phyloP scores from a whole-genome alignment of 2,113 vertebrate species.

The Cyanoramphus novaezelandiae region DNA sequence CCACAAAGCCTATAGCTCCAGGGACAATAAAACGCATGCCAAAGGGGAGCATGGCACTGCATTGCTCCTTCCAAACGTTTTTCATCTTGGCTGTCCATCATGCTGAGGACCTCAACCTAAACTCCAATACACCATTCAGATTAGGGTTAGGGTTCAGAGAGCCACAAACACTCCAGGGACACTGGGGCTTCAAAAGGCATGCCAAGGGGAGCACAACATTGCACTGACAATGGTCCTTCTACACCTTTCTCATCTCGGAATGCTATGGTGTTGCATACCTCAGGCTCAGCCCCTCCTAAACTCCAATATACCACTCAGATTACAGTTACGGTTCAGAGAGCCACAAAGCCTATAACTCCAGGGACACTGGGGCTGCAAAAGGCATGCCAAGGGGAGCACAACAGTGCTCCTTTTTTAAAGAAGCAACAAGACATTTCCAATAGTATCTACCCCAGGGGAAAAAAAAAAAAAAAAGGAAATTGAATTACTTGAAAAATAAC shows the following conservation, averaged over 20 bases:
- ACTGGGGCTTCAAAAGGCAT: not conserved
- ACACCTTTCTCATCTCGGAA: not conserved
- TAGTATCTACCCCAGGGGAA: fast-evolving
- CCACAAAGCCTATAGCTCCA: not conserved
- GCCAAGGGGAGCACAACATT: not conserved
- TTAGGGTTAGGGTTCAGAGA: not conserved
- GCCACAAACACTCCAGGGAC: not conserved
- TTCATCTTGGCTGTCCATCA: not conserved
- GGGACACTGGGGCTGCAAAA: not conserved
- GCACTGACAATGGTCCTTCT: not conserved
- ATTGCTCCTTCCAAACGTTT: not conserved
- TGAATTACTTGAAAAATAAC: not conserved
- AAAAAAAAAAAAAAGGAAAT: not conserved
- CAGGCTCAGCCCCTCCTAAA: not conserved
- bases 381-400: not conserved
- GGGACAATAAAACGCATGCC: not conserved
- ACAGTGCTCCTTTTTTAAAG: not conserved
- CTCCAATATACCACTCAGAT: not conserved
- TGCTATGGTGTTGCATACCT: not conserved
- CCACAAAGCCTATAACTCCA: not conserved
- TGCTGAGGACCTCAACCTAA: not conserved
- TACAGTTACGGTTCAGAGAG: not conserved
- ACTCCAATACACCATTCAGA: not conserved
- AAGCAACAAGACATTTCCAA: not conserved
- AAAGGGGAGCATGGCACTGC: not conserved